Evolutionary conservation across 2,113 vertebrate species (phyloP).

Genomic region (Sprattus sprattus): DNA sequence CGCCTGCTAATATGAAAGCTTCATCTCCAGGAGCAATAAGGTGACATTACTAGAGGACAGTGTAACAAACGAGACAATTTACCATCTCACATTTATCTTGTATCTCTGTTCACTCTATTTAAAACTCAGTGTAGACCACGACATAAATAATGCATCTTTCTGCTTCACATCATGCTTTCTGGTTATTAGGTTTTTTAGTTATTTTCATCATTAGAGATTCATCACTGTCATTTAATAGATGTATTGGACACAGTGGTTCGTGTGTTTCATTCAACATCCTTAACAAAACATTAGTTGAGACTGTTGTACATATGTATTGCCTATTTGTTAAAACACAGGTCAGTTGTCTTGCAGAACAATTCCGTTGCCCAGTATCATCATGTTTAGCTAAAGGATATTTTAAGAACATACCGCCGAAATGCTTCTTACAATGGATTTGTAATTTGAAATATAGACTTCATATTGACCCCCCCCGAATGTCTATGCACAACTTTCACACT

Average conservation of each 20-base stretch:
- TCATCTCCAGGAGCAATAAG: constrained; percentile 62
- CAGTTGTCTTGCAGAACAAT: not conserved
- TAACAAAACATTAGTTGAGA: too few species aligned
- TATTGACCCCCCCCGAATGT: not conserved
- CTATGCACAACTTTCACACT: not conserved
- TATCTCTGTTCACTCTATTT: not conserved
- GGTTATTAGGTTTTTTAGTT: not conserved
- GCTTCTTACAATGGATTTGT: too few species aligned
- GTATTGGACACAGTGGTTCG: too few species aligned
- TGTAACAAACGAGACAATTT: not conserved
- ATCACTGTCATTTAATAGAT: not conserved
- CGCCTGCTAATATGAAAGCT: constrained; percentile 63
- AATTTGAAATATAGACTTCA: not conserved
- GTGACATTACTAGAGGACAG: constrained; percentile 59
- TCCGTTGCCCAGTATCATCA: too few species aligned
- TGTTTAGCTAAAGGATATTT: too few species aligned
- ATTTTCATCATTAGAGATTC: not conserved
- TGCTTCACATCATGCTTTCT: not conserved
- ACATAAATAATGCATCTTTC: not conserved
- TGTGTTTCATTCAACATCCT: too few species aligned
- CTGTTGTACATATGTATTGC: not conserved
- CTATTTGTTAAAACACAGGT: not conserved
- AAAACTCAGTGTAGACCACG: not conserved
- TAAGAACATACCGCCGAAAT: not conserved
- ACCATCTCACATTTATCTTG: not conserved